A percentile compares a stretch with the other conserved stretches of the same genome.
phyloP scores from a whole-genome alignment of 2,797 vertebrate species.

The Meriones psammophilus region DNA sequence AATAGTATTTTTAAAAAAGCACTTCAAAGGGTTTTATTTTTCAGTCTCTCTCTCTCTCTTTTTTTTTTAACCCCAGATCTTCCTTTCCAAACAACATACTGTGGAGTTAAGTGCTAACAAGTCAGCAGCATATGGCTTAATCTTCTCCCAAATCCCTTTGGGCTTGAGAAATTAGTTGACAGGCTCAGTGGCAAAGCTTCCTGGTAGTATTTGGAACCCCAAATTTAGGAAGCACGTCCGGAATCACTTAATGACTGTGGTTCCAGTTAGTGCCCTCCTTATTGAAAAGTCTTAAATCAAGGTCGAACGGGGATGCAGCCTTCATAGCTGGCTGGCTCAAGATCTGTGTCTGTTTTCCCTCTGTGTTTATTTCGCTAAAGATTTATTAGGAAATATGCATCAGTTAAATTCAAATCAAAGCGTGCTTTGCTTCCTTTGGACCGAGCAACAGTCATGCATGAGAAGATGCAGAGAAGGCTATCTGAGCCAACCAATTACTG shows the following conservation, averaged over 20 bases:
- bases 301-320: not conserved
- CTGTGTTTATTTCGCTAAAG: conserved; percentile 14
- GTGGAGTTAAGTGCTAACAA: conserved; percentile 64
- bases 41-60: not conserved
- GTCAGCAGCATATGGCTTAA: conserved; percentile 77
- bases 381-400: conserved; percentile 58
- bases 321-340: not conserved
- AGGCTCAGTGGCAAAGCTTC: conserved; percentile 68
- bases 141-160: conserved; percentile 69
- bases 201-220: conserved; percentile 62
- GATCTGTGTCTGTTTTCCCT: not conserved
- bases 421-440: not conserved
- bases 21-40: conserved; percentile 55
- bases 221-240: conserved; percentile 43
- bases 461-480: conserved; percentile 4
- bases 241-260: conserved; percentile 17
- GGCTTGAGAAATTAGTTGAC: conserved; percentile 76
- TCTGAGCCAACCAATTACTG: not conserved
- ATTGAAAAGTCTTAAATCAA: conserved; percentile 6
- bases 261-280: not conserved
- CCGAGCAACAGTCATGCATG: conserved; percentile 1
- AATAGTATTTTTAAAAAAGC: conserved; percentile 62
- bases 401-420: conserved; percentile 25
- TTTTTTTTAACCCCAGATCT: conserved; percentile 30
- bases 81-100: conserved; percentile 75